Base-by-base conservation (phyloP, 2,797 vertebrate species). In the Heliangelus exortis region DNA sequence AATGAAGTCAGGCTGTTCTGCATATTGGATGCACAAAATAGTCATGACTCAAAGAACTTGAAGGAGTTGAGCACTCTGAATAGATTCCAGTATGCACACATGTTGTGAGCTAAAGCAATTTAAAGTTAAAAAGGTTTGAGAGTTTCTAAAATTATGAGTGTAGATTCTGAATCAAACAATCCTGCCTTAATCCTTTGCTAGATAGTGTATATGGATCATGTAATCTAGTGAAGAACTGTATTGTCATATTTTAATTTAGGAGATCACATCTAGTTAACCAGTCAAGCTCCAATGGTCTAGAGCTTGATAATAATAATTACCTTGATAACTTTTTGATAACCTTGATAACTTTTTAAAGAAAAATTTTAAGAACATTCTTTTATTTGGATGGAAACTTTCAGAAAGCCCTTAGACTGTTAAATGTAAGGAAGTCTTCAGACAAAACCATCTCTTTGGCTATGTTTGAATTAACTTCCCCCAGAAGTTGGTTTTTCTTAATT, bases 11-110 rank as follows among this genome's bases (percentile, higher is more conserved):
- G 11, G 45, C 33, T 10, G 20, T 74, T 67, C 34, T 75, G 25
- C 11, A 1, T 22, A 12, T 15, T 16, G 15, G 11, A 33, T 0
- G 3, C 9, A 25, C 0, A 0, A 43, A 72, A 15, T 23, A n/a
- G 29, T 77, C 31, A 36, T 19, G 50, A 36, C 31, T 76, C 28
- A 31, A 69, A 28, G 28, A 88, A n/a, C 57, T 43, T 55, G 29
- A 62, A 89, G 34, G 39, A 53, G 12, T 48, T 13, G 9, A 68
- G 4, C 4, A 29, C 3, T 43, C 26, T 65, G 21, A 43, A 8
- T 21, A 48, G 43, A 34, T 78, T 69, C 36, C 62, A 13, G 5
- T 39, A 31, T 33, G 47, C 4, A 15, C 7, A 47, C 4, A 23
- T 73, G 21, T 5, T n/a, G 6, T 6, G 3, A 14, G 7, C 73